Conservation (phyloP, 2,797 vertebrate genomes). For the Lagocephalus sceleratus region DNA sequence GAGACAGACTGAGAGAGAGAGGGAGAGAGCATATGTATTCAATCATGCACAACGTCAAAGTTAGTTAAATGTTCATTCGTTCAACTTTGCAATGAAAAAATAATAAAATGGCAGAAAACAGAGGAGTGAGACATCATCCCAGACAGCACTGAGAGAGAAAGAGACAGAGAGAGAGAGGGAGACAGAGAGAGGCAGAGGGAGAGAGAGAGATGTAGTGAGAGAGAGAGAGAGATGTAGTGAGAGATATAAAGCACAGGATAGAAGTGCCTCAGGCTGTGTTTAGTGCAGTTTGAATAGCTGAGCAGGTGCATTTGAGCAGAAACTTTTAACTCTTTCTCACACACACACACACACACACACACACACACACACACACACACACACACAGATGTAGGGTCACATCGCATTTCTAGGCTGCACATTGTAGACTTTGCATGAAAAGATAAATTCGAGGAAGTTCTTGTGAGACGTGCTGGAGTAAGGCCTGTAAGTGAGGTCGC, state of each 20-base stretch:
- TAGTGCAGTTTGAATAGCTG: conserved; percentile 81
- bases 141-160: conserved; percentile 5
- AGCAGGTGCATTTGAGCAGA: conserved; percentile 68
- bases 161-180: conserved; percentile 16
- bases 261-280: conserved; percentile 73
- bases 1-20: background rate
- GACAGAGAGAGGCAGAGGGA: conserved; percentile 15
- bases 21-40: conserved; percentile 19
- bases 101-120: conserved; percentile 21
- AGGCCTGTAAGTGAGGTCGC: too few species aligned
- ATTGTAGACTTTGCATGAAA: too few species aligned
- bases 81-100: conserved; percentile 27
- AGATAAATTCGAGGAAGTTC: too few species aligned
- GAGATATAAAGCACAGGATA: conserved; percentile 29
- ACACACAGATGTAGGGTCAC: background rate
- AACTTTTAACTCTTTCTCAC: conserved; percentile 29
- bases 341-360: conserved; percentile 15
- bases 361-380: conserved; percentile 23
- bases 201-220: conserved; percentile 12
- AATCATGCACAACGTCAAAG: conserved; percentile 49
- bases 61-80: conserved; percentile 48
- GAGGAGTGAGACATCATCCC: conserved; percentile 21
- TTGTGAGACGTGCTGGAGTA: too few species aligned
- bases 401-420: background rate
- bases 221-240: conserved; percentile 20